Percentiles rank a stretch among this genome's conserved stretches.
These are phyloP conservation scores for Chloroceryle inda DNA, from an alignment of 2,797 vertebrate species.

Conservation along the genomic window DNA sequence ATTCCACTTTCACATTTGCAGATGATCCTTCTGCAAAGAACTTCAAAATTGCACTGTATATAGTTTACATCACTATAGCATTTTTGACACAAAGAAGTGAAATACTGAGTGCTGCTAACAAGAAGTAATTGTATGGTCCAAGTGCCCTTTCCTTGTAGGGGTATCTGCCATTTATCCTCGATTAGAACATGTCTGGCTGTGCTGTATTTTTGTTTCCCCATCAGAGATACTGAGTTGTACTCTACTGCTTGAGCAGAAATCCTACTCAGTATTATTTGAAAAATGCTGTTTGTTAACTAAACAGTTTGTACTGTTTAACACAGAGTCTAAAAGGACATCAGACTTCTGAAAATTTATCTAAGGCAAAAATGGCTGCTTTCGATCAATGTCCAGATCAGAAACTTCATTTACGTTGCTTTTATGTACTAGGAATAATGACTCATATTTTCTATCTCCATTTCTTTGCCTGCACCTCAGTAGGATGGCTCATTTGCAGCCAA, in stretches of 20 bases:
- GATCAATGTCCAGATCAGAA: constrained; percentile 8
- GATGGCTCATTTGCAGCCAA: background rate
- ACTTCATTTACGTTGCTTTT: constrained; percentile 16
- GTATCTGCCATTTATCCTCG: background rate
- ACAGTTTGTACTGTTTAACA: background rate
- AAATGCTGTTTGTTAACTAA: background rate
- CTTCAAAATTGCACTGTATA: background rate
- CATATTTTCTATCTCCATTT: background rate
- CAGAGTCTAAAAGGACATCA: constrained; percentile 1
- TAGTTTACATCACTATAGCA: background rate
- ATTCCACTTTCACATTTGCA: background rate
- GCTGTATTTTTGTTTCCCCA: background rate
- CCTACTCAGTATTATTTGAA: background rate
- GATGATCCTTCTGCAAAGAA: background rate
- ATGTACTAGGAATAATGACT: background rate
- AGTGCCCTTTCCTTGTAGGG: background rate
- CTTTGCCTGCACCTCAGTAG: background rate
- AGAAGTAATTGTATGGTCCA: background rate
- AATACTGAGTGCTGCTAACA: background rate
- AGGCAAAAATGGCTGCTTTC: constrained; percentile 19
- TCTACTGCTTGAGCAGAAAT: background rate
- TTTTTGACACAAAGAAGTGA: background rate
- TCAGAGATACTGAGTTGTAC: background rate
- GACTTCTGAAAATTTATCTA: constrained; percentile 10
- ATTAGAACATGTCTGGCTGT: background rate